Evolutionary conservation across 1,140 invertebrate genomes (phyloP).

Genomic region (Rhynchophorus ferrugineus): DNA sequence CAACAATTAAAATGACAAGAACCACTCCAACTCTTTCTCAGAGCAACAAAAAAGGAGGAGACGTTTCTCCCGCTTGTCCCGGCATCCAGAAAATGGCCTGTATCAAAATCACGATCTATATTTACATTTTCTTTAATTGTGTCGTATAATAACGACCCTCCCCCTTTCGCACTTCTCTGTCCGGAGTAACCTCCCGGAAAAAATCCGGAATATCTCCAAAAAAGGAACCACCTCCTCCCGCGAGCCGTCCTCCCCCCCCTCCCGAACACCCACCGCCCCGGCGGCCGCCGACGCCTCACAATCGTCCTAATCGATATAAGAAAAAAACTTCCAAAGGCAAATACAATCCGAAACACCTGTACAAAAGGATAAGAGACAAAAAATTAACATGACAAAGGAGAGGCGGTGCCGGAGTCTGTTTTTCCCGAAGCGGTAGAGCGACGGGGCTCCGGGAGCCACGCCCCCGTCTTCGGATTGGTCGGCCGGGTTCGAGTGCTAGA

Average conservation of each 20-base stretch:
- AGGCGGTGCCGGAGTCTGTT: conserved; percentile 35
- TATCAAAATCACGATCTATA: too few relatives aligned
- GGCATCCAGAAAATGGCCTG: too few relatives aligned
- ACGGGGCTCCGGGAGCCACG: conserved; percentile 28
- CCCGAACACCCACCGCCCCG: background rate
- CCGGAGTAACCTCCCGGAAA: too few relatives aligned
- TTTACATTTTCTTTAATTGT: too few relatives aligned
- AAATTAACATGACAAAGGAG: conserved; percentile 40
- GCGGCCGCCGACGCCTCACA: conserved; percentile 3
- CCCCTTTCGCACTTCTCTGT: too few relatives aligned
- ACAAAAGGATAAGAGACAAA: conserved; percentile 41
- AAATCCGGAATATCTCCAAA: too few relatives aligned
- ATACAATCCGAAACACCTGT: conserved; percentile 41
- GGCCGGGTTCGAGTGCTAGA: conserved; percentile 2
- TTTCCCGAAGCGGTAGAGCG: conserved; percentile 37
- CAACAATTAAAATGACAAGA: too few relatives aligned
- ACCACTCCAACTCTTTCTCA: too few relatives aligned
- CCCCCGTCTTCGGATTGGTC: conserved; percentile 29
- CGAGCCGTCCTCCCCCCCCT: background rate
- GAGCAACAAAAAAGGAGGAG: too few relatives aligned
- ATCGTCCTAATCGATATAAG: conserved; percentile 18
- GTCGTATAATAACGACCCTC: too few relatives aligned
- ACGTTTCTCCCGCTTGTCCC: too few relatives aligned
- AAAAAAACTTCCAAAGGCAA: conserved; percentile 24
- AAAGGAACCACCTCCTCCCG: background rate